Percentiles rank a stretch among this genome's conserved stretches.
Conservation (phyloP, 2,888 invertebrate species). For the Acanthosepion esculentum region DNA sequence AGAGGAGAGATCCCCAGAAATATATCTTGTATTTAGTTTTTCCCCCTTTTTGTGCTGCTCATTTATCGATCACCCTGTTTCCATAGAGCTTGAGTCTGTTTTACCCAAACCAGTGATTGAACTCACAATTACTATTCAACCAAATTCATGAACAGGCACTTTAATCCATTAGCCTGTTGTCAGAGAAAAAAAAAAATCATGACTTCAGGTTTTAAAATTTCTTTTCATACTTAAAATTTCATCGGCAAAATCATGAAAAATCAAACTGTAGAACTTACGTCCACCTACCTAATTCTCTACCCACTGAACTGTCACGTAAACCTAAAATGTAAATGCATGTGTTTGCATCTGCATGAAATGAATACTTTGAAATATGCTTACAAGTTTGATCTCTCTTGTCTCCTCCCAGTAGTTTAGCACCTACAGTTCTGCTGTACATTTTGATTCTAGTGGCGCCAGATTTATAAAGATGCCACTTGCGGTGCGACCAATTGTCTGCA, state of each 20-base stretch:
- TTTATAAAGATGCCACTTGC: not conserved
- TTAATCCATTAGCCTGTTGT: too few species aligned
- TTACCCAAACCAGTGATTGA: too few species aligned
- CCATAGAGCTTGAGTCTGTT: too few species aligned
- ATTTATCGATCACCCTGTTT: too few species aligned
- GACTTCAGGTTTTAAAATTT: too few species aligned
- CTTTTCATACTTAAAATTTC: too few species aligned
- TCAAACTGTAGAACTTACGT: not conserved
- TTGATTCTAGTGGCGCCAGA: not conserved
- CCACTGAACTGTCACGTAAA: not conserved
- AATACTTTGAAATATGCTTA: conserved; percentile 10
- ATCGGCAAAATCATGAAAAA: not conserved
- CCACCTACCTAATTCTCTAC: not conserved
- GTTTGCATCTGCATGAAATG: not conserved
- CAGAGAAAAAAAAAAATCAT: too few species aligned
- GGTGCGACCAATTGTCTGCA: conserved; percentile 12
- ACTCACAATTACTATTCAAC: too few species aligned
- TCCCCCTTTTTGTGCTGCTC: too few species aligned
- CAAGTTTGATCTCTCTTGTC: not conserved
- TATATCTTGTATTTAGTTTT: too few species aligned
- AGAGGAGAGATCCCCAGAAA: too few species aligned
- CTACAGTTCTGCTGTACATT: not conserved
- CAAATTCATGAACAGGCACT: too few species aligned
- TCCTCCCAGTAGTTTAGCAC: not conserved
- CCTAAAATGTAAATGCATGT: not conserved